Conservation (phyloP, 2,113 vertebrate genomes). For the Acanthochromis polyacanthus region DNA sequence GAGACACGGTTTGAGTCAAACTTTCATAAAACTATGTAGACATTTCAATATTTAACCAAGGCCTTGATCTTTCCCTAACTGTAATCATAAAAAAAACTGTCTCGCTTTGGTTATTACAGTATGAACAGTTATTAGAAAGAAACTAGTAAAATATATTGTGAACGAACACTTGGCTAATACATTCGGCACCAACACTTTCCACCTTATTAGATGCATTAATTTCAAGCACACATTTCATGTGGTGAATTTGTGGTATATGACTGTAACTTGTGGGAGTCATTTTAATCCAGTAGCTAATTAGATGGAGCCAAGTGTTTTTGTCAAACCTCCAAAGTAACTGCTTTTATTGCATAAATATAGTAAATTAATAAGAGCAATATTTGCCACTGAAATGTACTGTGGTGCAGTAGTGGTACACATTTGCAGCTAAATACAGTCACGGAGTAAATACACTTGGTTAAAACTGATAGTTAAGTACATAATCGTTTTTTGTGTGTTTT, state of each 20-base stretch:
- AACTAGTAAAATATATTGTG: background rate
- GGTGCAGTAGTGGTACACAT: too few species aligned
- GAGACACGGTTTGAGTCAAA: conserved; percentile 15
- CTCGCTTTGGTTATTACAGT: background rate
- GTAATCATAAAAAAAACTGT: background rate
- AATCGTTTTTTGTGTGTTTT: too few species aligned
- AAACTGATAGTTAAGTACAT: background rate
- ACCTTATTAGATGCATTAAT: background rate
- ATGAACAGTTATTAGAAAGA: background rate
- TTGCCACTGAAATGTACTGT: background rate
- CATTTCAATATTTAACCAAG: conserved; percentile 12
- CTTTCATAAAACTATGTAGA: background rate
- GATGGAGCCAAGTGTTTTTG: background rate
- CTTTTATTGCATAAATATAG: background rate
- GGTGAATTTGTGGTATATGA: background rate
- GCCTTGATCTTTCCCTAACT: background rate
- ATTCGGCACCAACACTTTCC: background rate
- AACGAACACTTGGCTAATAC: background rate
- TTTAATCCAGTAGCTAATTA: background rate
- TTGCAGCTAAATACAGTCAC: background rate
- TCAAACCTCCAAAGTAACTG: background rate
- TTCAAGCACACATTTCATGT: background rate
- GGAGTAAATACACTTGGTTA: background rate
- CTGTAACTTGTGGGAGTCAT: background rate
- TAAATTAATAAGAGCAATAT: background rate